Percentiles rank a stretch among this genome's conserved stretches.
Evolutionary conservation across 2,113 vertebrate genomes (phyloP).

Genomic region (Heliornis fulica): DNA sequence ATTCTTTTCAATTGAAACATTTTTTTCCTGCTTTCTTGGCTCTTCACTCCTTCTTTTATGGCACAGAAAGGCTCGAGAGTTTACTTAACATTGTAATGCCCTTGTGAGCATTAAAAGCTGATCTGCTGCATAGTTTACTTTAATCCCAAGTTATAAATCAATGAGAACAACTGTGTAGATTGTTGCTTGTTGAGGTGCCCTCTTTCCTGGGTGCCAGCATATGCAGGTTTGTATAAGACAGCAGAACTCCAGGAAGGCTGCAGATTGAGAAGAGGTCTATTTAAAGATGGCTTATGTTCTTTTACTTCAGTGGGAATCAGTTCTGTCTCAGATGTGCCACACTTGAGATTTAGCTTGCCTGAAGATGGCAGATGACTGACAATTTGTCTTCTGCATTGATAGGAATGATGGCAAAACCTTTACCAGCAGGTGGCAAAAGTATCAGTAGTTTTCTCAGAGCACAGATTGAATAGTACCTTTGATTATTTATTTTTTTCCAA

Average conservation of each 20-base stretch:
- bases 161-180: not conserved
- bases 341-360: not conserved
- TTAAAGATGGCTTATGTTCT: not conserved
- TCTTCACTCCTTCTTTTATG: not conserved
- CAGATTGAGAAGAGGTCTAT: not conserved
- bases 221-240: not conserved
- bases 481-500: not conserved
- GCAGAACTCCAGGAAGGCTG: not conserved
- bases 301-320: not conserved
- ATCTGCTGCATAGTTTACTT: not conserved
- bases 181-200: not conserved
- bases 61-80: not conserved
- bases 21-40: not conserved
- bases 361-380: not conserved
- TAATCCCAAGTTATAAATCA: not conserved
- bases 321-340: not conserved
- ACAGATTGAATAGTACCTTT: rapidly evolving
- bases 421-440: not conserved
- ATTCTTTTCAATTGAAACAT: not conserved
- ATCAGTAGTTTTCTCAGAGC: not conserved
- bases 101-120: not conserved
- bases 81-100: not conserved
- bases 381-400: not conserved
- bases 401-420: not conserved
- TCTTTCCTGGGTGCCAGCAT: not conserved